Base-by-base conservation (phyloP, 2,113 vertebrate genomes). In the Heterotis niloticus region DNA sequence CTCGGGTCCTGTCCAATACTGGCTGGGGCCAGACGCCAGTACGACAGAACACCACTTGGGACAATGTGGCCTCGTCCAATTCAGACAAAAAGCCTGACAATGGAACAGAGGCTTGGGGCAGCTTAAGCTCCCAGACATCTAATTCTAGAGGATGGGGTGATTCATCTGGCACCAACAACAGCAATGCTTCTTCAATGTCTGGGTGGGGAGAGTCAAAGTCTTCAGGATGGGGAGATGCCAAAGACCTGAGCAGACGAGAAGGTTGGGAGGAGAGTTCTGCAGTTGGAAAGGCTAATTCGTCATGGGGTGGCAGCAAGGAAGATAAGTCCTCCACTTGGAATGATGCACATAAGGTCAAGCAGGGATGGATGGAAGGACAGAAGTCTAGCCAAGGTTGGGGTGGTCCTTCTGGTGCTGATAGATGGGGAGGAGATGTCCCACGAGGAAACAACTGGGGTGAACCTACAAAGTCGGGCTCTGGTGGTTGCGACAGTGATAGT, bases 21-120 rank as follows among this genome's bases (percentile, higher is more conserved):
- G 98, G 98, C 60, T 99, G 98, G 98, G 98, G 98, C 83, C 97
- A 99, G 92, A 99, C 95, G 67, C 97, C 97, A 75, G 91, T 99
- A 86, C 94, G 94, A 84, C 98, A 99, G 90, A 95, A 99, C 91
- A 98, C 95, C 84, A 91, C 93, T 89, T 99, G 98, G 98, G 95
- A 99, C 75, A 95, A 94, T 92, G 90, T 86, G 93, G 93, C 52
- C 29, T 10, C 77, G 0, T 93, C 96, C 82, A 83, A 91, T 1
- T 87, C 92, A 3, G 95, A 95, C 51, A 92, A 93, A 85, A 98
- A 96, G 89, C 90, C 92, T 84, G 93, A 93, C 90, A 94, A 93
- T 81, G 94, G 93, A 83, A 94, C 93, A 77, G 93, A 94, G 86
- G 93, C 93, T 88, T 95, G 94, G 94, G 93, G 92, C 75, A 64